These are phyloP conservation scores for Chloebia gouldiae DNA, from an alignment of 2,113 vertebrate genomes.

Conservation along the genomic window DNA sequence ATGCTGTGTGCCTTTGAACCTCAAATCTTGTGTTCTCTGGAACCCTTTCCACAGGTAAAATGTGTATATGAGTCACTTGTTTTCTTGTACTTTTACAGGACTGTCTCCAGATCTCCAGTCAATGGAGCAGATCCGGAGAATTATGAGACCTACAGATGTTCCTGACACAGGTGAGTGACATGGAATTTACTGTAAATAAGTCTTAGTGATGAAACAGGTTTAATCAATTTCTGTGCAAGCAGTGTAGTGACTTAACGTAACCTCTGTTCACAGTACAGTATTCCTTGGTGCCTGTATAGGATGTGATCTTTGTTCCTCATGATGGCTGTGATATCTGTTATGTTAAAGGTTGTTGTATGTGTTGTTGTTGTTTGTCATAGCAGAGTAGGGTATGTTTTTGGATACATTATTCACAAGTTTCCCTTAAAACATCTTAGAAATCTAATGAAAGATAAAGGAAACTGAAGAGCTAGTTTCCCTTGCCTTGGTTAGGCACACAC, in stretches of 20 bases:
- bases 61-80: not conserved
- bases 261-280: not conserved
- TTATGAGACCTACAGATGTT: constrained; percentile 96
- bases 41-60: constrained; percentile 9
- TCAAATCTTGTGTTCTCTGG: not conserved
- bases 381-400: too few species aligned
- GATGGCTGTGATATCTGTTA: not conserved
- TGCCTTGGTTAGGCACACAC: not conserved
- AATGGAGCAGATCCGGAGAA: constrained; percentile 95
- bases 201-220: not conserved
- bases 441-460: not conserved
- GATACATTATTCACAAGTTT: not conserved
- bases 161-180: constrained; percentile 86
- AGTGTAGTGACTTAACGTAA: not conserved
- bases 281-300: not conserved
- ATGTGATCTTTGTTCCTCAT: not conserved
- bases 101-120: constrained; percentile 93
- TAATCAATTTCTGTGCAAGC: not conserved
- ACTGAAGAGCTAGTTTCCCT: not conserved
- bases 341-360: not conserved
- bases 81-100: constrained; percentile 71
- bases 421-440: not conserved
- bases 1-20: not conserved
- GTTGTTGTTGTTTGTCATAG: not conserved
- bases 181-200: not conserved